These are phyloP conservation scores for Bombyx mandarina DNA, from an alignment of 1,140 invertebrate species.

Conservation along the genomic window DNA sequence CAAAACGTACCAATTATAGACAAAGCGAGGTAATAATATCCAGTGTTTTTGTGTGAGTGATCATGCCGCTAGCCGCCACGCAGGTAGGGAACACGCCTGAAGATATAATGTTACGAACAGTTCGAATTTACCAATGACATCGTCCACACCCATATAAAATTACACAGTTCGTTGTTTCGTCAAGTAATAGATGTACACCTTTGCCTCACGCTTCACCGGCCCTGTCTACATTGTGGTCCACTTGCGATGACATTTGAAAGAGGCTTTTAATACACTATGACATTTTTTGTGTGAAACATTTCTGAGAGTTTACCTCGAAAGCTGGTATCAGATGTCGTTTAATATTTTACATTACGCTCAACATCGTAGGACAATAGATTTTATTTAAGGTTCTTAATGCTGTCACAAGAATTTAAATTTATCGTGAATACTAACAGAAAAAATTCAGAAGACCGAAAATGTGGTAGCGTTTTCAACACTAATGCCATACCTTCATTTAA, in stretches of 20 bases:
- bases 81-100: constrained; percentile 23
- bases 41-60: constrained; percentile 26
- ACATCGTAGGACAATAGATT: neutral
- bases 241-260: constrained; percentile 50
- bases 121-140: constrained; percentile 60
- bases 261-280: constrained; percentile 40
- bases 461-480: constrained; percentile 1
- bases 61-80: constrained; percentile 24
- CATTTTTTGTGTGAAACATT: constrained; percentile 51
- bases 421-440: neutral
- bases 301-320: constrained; percentile 26
- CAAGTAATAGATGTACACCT: constrained; percentile 50
- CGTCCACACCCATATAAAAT: constrained; percentile 47
- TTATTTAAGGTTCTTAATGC: neutral
- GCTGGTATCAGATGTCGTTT: constrained; percentile 34
- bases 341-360: constrained; percentile 1
- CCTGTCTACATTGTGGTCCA: constrained; percentile 40
- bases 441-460: neutral
- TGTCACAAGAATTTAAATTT: neutral
- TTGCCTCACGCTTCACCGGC: constrained; percentile 37
- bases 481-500: neutral
- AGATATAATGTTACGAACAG: constrained; percentile 53
- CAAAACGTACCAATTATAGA: too few species aligned
- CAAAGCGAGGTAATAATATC: constrained; percentile 28
- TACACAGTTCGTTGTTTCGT: constrained; percentile 47